Base-by-base conservation (phyloP, 1,140 invertebrate species). In the Nilaparvata lugens region DNA sequence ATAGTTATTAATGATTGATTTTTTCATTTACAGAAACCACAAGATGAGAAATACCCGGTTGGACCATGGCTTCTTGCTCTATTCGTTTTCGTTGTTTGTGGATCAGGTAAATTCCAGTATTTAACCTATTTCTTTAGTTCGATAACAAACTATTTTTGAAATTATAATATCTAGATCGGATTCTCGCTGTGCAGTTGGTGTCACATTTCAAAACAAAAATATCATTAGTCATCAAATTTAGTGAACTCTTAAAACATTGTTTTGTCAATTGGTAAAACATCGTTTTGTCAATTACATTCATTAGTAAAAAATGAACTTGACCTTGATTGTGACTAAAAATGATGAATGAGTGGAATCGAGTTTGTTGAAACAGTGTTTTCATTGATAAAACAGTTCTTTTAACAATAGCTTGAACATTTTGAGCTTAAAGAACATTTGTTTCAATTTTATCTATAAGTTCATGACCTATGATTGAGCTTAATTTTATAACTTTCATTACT, bases 11-110 rank as follows among this genome's bases (percentile, higher is more conserved):
- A 3, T 2, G 7, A 23, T 60, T 65, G 56, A 62, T 52, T 42
- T 62, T 69, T 67, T 69, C 60, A 66, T 56, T 86, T 84, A 9
- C 77, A 97, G 94, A 97, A 97, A 87, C 71, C 81, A 56, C 82
- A 85, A 72, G 94, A 96, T 64, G 93, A 95, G 48, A 86, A 91
- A 70, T 93, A 95, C 70, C 92, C 95, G 5, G 95, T 98, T 64
- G 95, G 94, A 52, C 95, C 95, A 2, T 98, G 95, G 93, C 80
- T 99, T 0, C 75, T 99, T 70, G 96, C 89, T 42, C 81, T 99
- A 52, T 99, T 99, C 75, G 84, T 98, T 31, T 99, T 98, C 76
- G 95, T 98, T 60, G 95, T 99, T 4, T 98, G 95, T 81, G 96
- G 96, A 65, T 98, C 95, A 73, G 87, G 86, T 88, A 76, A 74